These are phyloP conservation scores for Mionectes olivaceus DNA, from an alignment of 2,797 vertebrate genomes.

Conservation along the genomic window DNA sequence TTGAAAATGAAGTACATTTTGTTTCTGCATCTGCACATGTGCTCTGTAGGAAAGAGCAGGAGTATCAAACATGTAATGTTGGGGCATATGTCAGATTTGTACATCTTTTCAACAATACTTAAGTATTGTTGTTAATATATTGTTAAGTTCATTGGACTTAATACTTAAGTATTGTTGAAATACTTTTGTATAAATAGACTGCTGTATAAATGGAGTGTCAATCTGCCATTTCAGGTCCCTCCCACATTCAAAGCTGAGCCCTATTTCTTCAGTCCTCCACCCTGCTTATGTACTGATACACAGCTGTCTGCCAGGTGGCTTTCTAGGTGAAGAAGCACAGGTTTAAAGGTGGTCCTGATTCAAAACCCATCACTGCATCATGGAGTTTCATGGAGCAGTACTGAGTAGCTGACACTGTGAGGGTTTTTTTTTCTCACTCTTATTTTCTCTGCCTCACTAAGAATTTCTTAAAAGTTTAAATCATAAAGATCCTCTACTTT, in stretches of 20 bases:
- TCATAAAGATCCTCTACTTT: neutral
- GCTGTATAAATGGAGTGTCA: neutral
- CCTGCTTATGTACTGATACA: neutral
- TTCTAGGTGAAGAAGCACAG: neutral
- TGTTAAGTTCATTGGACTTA: no score
- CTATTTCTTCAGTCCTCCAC: neutral
- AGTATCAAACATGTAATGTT: neutral
- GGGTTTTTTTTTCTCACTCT: neutral
- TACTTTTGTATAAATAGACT: no score
- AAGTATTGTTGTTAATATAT: neutral
- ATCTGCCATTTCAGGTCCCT: neutral
- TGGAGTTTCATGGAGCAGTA: neutral
- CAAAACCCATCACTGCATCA: neutral
- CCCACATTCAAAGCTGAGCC: neutral
- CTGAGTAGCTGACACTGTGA: neutral
- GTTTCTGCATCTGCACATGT: neutral
- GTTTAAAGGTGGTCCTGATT: neutral
- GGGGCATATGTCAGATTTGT: neutral
- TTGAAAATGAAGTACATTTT: neutral
- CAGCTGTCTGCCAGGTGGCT: neutral
- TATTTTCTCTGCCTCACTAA: neutral
- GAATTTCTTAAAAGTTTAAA: neutral
- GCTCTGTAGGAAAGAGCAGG: neutral
- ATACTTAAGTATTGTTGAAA: neutral
- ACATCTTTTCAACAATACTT: neutral